Evolutionary conservation across 2,888 invertebrate genomes (phyloP).

Genomic region (Gisinianus flammeolus): DNA sequence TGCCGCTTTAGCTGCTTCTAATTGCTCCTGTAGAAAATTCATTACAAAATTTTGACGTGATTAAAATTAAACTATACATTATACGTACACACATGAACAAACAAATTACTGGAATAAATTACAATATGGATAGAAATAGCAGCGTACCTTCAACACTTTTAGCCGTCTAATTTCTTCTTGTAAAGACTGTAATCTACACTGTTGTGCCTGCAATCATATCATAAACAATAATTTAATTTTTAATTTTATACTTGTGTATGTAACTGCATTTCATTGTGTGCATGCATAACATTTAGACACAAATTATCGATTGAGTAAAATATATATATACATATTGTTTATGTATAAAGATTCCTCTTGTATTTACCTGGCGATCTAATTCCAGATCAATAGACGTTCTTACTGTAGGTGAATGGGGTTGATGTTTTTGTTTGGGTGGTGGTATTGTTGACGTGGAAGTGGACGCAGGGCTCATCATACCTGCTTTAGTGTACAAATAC

Average conservation of each 20-base stretch:
- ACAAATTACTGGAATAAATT: neutral
- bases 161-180: conserved; percentile 83
- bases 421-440: conserved; percentile 42
- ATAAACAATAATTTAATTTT: too few relatives aligned
- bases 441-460: conserved; percentile 40
- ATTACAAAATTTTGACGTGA: neutral
- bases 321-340: too few relatives aligned
- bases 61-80: neutral
- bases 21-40: conserved; percentile 61
- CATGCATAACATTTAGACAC: too few relatives aligned
- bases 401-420: conserved; percentile 68
- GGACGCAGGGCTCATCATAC: conserved; percentile 37
- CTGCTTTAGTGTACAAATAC: neutral
- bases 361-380: conserved; percentile 79
- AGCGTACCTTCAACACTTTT: conserved; percentile 76
- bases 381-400: conserved; percentile 91
- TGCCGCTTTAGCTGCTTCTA: conserved; percentile 83
- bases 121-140: too few relatives aligned
- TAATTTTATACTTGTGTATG: too few relatives aligned
- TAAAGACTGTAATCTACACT: conserved; percentile 80
- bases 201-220: conserved; percentile 78
- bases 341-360: too few relatives aligned
- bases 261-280: too few relatives aligned
- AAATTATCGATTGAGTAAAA: too few relatives aligned
- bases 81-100: too few relatives aligned